Percentiles rank a stretch among this genome's conserved stretches.
Evolutionary conservation across 2,113 vertebrate genomes (phyloP).

Genomic region (Zosterops hypoxanthus): DNA sequence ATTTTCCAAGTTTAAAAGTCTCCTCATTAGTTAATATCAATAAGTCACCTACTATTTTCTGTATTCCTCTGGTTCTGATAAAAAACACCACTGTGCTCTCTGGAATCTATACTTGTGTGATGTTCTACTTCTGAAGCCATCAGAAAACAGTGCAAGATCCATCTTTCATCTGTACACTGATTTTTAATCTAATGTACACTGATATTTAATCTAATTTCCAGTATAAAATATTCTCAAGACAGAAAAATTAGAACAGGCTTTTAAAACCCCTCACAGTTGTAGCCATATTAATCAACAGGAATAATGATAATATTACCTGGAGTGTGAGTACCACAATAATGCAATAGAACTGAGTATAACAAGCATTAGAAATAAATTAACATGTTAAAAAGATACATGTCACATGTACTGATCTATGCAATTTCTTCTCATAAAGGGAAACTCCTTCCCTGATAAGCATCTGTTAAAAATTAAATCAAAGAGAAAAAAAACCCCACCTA

Average conservation of each 20-base stretch:
- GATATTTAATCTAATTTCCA: constrained; percentile 59
- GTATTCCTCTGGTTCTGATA: constrained; percentile 31
- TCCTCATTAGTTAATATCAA: not conserved
- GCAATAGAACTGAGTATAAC: constrained; percentile 43
- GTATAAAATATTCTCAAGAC: constrained; percentile 37
- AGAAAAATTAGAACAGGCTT: constrained; percentile 55
- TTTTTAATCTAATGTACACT: constrained; percentile 56
- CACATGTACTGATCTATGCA: not conserved
- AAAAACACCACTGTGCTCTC: not conserved
- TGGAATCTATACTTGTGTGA: not conserved
- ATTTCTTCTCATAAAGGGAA: constrained; percentile 1
- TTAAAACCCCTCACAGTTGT: not conserved
- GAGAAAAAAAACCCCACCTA: not conserved
- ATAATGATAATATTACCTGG: constrained; percentile 43
- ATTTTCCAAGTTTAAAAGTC: constrained; percentile 30
- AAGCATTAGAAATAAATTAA: constrained; percentile 50
- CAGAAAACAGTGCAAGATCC: not conserved
- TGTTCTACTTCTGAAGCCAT: not conserved
- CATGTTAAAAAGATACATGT: not conserved
- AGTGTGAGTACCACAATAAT: constrained; percentile 19
- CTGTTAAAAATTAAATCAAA: not conserved
- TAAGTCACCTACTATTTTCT: constrained; percentile 12
- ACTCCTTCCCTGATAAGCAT: not conserved
- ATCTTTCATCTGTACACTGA: constrained; percentile 19
- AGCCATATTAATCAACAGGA: constrained; percentile 54